Base-by-base conservation (phyloP, 1,140 invertebrate species). In the Phortica variegata region DNA sequence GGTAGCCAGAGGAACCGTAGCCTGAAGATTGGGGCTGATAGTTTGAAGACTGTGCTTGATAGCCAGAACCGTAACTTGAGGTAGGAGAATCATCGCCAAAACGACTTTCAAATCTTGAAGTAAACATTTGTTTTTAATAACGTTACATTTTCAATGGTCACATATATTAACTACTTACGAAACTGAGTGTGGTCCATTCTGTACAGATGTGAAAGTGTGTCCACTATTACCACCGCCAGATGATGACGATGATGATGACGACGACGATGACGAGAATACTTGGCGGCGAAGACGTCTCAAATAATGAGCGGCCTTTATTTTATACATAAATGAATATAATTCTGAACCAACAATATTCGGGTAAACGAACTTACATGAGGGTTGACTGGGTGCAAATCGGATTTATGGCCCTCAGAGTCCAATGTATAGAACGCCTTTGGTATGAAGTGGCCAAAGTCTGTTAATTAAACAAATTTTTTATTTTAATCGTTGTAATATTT, bases 211-310 rank as follows among this genome's bases (percentile, higher is more conserved):
- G n/a, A 19, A 1, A 3, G 15, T 29, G 9, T 33, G 19, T 3
- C 63, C 69, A n/a, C n/a, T n/a, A n/a, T n/a, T n/a, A 21, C 34
- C 50, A 42, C 40, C 41, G 16, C 43, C 49, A 9, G 56, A 55
- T 8, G n/a, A n/a, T n/a, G 52, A 49, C 16, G 68, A 70, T 1
- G 58, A 59, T 1, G 62, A 69, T 0, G 61, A 68, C 3, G 59
- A 59, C 8, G 60, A 59, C 0, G 53, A 47, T 17, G 54, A 32
- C n/a, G 4, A 40, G 7, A 13, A 18, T n/a, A 32, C 38, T 39
- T 73, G 52, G 23, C 70, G 65, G 39, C 70, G 70, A 54, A 73
- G 47, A 47, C 70, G 70, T 36, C 54, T 61, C 56, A 73, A 41
- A 23, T 73, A 44, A 37, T 56, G 65, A 13, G 41, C 58, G 21